A percentile compares a stretch with the other conserved stretches of the same genome.
Evolutionary conservation across 2,888 invertebrate species (phyloP).

Genomic region (Conchocele bisecta): DNA sequence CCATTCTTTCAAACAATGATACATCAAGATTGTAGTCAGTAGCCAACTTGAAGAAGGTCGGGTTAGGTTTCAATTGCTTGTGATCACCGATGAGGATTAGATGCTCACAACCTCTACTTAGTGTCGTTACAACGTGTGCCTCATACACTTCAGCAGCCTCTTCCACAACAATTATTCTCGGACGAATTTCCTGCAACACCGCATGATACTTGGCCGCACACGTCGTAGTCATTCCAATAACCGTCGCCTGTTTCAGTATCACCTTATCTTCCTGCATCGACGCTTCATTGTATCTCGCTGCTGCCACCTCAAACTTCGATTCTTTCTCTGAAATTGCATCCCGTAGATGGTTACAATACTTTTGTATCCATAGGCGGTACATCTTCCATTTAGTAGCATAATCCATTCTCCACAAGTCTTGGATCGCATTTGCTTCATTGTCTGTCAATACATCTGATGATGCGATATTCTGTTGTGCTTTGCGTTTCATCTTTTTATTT

Average conservation of each 20-base stretch:
- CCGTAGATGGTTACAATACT: constrained; percentile 51
- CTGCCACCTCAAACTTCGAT: constrained; percentile 62
- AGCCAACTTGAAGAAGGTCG: constrained; percentile 88
- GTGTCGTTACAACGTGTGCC: constrained; percentile 90
- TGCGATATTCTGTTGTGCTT: constrained; percentile 50
- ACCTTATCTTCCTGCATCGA: constrained; percentile 72
- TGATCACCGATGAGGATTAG: constrained; percentile 93
- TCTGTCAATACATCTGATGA: constrained; percentile 62
- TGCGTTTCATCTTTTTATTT: constrained; percentile 53
- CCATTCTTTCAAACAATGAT: constrained; percentile 92
- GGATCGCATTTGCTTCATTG: constrained; percentile 57
- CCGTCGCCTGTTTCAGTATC: constrained; percentile 69
- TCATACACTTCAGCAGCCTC: constrained; percentile 93
- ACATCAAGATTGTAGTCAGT: constrained; percentile 88
- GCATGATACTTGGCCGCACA: constrained; percentile 78
- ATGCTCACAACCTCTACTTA: constrained; percentile 90
- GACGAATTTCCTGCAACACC: constrained; percentile 77
- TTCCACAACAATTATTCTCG: constrained; percentile 86
- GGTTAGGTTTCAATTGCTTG: constrained; percentile 90
- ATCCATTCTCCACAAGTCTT: constrained; percentile 70
- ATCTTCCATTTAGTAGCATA: constrained; percentile 82
- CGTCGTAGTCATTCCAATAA: constrained; percentile 82
- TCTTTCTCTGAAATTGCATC: constrained; percentile 60
- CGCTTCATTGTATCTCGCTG: constrained; percentile 62
- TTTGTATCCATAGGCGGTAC: constrained; percentile 80